Conservation (phyloP, 2,797 vertebrate genomes). For the Vipera latastei region DNA sequence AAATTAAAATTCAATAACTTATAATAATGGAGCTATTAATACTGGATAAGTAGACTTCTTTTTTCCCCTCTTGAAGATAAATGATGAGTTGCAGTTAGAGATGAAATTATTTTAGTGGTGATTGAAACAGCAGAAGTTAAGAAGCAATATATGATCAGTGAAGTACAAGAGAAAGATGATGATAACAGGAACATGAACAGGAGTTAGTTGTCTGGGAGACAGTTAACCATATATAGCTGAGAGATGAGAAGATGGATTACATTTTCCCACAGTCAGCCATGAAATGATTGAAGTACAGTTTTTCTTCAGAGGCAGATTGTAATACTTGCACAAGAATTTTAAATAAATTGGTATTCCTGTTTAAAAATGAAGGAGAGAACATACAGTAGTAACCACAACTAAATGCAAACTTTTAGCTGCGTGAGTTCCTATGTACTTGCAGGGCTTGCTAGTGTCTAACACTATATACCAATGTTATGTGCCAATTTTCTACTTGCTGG, state of each 20-base stretch:
- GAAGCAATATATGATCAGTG: background rate
- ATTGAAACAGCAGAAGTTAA: background rate
- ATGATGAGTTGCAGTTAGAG: background rate
- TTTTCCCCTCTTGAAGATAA: background rate
- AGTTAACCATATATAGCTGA: background rate
- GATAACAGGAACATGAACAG: background rate
- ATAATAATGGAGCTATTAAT: background rate
- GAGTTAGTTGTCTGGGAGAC: background rate
- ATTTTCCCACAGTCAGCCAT: background rate
- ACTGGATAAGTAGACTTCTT: background rate
- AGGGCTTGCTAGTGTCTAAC: background rate
- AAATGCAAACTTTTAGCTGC: background rate
- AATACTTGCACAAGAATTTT: background rate
- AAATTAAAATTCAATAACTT: background rate
- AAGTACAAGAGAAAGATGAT: background rate
- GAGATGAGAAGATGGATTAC: background rate
- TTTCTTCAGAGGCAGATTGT: background rate
- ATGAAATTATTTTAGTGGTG: background rate
- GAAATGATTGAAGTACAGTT: background rate
- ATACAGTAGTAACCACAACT: background rate
- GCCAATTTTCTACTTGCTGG: background rate
- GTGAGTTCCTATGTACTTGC: background rate
- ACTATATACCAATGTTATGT: background rate
- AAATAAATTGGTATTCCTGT: background rate
- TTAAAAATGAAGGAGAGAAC: background rate